Percentiles rank a stretch among this genome's conserved stretches.
Evolutionary conservation across 2,888 invertebrate genomes (phyloP).

Genomic region (Trachelus iudaicus): DNA sequence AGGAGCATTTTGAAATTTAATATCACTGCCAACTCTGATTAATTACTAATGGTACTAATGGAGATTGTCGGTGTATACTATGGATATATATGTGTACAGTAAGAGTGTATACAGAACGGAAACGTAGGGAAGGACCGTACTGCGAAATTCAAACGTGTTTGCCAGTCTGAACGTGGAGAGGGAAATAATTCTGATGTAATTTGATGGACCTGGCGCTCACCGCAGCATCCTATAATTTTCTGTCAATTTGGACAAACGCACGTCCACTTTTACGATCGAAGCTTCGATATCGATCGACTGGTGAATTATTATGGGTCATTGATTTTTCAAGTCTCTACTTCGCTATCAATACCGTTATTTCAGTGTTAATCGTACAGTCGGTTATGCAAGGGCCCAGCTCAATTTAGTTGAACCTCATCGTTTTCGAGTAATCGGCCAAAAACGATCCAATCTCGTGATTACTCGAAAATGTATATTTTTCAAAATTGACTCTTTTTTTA

Average conservation of each 20-base stretch:
- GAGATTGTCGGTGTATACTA: neutral
- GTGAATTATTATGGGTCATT: neutral
- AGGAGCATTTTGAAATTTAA: neutral
- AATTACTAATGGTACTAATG: neutral
- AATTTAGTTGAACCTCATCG: too few relatives aligned
- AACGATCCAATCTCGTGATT: too few relatives aligned
- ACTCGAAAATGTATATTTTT: too few relatives aligned
- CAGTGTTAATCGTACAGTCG: neutral
- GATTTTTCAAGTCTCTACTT: neutral
- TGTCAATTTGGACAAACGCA: neutral
- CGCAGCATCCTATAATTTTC: neutral
- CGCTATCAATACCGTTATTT: neutral
- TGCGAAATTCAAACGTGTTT: neutral
- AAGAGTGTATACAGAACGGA: neutral
- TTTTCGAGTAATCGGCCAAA: too few relatives aligned
- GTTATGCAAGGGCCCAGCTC: too few relatives aligned
- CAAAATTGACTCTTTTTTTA: too few relatives aligned
- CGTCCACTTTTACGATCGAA: neutral
- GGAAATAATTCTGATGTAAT: neutral
- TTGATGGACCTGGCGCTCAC: neutral
- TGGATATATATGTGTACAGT: neutral
- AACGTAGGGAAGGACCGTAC: neutral
- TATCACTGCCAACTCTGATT: neutral
- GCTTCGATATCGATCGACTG: neutral
- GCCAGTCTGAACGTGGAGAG: neutral